A percentile compares a stretch with the other conserved stretches of the same genome.
Evolutionary conservation across 2,888 invertebrate species (phyloP).

Genomic region (Saturnia japonica): DNA sequence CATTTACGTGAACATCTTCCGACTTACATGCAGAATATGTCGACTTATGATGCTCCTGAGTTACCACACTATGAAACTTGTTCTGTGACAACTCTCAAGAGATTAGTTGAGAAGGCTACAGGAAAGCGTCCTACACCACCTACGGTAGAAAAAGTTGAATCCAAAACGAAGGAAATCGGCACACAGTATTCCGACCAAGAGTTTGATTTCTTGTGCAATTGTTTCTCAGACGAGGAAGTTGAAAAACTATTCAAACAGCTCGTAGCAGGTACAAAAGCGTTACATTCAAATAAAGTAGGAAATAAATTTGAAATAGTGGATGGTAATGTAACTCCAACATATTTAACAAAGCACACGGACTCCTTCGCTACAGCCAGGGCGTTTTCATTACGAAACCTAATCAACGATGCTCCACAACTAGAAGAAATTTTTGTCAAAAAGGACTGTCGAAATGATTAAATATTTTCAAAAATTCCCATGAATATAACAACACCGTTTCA

Average conservation of each 20-base stretch:
- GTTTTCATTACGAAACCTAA: slow-evolving; percentile 46
- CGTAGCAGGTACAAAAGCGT: slow-evolving; percentile 28
- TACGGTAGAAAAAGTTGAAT: slow-evolving; percentile 29
- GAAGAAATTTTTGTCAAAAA: slow-evolving; percentile 58
- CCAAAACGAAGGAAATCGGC: slow-evolving; percentile 48
- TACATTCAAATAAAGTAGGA: slow-evolving; percentile 21
- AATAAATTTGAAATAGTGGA: slow-evolving; percentile 37
- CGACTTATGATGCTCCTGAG: slow-evolving; percentile 48
- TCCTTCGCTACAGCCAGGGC: slow-evolving; percentile 55
- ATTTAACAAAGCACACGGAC: slow-evolving; percentile 34
- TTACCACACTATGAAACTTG: slow-evolving; percentile 62
- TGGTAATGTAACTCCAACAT: slow-evolving; percentile 38
- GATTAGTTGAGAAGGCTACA: slow-evolving; percentile 51
- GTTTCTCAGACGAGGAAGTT: slow-evolving; percentile 57
- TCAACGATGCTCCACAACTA: slow-evolving; percentile 50
- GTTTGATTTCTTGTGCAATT: slow-evolving; percentile 58
- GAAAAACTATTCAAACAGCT: slow-evolving; percentile 40
- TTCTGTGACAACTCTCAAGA: slow-evolving; percentile 46
- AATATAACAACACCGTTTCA: too few species aligned
- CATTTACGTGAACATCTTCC: slow-evolving; percentile 63
- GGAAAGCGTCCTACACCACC: slow-evolving; percentile 33
- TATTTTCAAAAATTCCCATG: too few species aligned
- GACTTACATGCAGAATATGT: slow-evolving; percentile 63
- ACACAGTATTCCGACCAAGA: slow-evolving; percentile 60
- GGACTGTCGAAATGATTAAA: slow-evolving; percentile 36